These are phyloP conservation scores for Salvator merianae DNA, from an alignment of 2,113 vertebrate genomes.

Conservation along the genomic window DNA sequence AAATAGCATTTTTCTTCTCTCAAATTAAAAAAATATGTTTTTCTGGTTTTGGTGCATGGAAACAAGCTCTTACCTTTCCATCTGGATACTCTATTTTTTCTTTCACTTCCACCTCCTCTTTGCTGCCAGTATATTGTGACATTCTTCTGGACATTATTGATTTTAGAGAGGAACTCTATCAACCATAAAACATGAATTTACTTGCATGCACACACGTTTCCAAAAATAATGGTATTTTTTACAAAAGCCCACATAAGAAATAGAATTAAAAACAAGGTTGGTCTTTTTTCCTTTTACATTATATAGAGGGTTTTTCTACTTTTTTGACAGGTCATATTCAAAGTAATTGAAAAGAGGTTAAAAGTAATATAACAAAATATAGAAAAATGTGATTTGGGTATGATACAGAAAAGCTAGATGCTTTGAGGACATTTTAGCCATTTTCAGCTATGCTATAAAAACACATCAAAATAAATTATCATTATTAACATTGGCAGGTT, in stretches of 20 bases:
- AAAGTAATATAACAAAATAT: background rate
- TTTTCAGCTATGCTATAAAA: no score
- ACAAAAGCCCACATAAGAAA: background rate
- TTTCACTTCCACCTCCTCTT: constrained; percentile 46
- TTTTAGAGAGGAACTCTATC: constrained; percentile 35
- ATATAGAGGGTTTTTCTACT: background rate
- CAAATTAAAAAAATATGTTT: no score
- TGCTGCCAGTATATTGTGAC: constrained; percentile 15
- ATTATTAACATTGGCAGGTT: no score
- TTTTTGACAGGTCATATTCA: background rate
- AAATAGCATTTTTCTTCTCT: background rate
- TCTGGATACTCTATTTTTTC: constrained; percentile 69
- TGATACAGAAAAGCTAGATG: no score
- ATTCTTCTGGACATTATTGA: constrained; percentile 42
- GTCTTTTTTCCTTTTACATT: background rate
- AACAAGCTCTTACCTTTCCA: constrained; percentile 67
- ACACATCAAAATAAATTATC: no score
- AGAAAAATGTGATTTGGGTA: background rate
- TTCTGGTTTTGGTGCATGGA: background rate
- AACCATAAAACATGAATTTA: background rate
- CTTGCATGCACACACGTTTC: background rate
- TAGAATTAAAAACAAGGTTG: background rate
- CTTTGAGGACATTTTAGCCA: no score
- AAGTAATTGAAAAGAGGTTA: background rate
- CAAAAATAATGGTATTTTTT: background rate